Percentiles rank a stretch among this genome's conserved stretches.
These are phyloP conservation scores for Plebejus anna DNA, from an alignment of 2,888 invertebrate genomes.

Conservation along the genomic window DNA sequence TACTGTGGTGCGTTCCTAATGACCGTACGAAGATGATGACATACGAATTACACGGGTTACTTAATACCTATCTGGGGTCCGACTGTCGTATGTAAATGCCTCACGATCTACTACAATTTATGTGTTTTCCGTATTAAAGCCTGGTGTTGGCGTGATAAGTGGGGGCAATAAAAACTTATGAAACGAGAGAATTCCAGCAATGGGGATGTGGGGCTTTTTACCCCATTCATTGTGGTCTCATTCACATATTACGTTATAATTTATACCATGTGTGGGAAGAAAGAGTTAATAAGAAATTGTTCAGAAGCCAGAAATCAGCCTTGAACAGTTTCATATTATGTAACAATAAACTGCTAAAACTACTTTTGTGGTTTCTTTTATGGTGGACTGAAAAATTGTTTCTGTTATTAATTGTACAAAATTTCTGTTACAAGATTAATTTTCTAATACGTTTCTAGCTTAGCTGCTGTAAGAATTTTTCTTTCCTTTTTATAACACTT, in stretches of 20 bases:
- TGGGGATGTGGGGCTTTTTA: background rate
- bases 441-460: too few relatives aligned
- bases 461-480: too few relatives aligned
- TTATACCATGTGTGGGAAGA: background rate
- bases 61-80: background rate
- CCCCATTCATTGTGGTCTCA: background rate
- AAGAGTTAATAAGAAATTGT: background rate
- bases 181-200: conserved; percentile 1
- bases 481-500: too few relatives aligned
- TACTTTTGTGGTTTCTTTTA: too few relatives aligned
- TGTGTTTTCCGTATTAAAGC: background rate
- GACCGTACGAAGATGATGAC: background rate
- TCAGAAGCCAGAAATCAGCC: background rate
- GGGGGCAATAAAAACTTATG: background rate
- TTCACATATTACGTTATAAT: background rate
- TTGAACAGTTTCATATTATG: background rate
- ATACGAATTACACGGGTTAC: conserved; percentile 13
- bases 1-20: background rate
- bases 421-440: too few relatives aligned
- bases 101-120: background rate
- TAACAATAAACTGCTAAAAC: too few relatives aligned
- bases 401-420: too few relatives aligned
- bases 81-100: background rate
- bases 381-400: too few relatives aligned
- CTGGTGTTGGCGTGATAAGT: background rate